Evolutionary conservation across 2,113 vertebrate genomes (phyloP).

Genomic region (Neodon shergylaensis): DNA sequence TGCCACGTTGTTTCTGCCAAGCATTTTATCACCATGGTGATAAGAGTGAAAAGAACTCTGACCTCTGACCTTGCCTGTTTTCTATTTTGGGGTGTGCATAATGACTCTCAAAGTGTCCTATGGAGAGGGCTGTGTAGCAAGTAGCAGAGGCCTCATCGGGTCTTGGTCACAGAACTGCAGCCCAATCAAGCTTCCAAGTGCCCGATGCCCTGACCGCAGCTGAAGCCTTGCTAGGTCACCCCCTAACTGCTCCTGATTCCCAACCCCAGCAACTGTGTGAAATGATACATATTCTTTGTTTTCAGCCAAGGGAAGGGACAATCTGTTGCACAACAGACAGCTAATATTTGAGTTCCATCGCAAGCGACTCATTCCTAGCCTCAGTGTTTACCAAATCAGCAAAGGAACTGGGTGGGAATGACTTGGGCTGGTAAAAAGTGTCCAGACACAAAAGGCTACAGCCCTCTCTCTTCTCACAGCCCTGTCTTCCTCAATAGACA

Average conservation of each 20-base stretch:
- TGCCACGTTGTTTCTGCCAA: too few species aligned
- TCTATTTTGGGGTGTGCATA: not conserved
- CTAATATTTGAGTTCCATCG: not conserved
- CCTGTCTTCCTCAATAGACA: not conserved
- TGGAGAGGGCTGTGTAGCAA: not conserved
- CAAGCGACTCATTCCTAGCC: not conserved
- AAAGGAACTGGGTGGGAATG: not conserved
- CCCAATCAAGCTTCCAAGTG: not conserved
- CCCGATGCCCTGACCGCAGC: not conserved
- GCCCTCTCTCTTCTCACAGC: not conserved
- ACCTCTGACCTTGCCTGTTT: not conserved
- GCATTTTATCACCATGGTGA: not conserved
- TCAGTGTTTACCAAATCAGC: not conserved
- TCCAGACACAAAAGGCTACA: not conserved
- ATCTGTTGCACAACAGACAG: not conserved
- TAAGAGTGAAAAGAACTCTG: not conserved
- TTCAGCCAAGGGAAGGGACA: not conserved
- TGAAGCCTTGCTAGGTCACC: not conserved
- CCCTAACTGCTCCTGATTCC: not conserved
- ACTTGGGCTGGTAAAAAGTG: not conserved
- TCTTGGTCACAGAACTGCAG: not conserved
- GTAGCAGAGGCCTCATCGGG: not conserved
- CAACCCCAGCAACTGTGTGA: not conserved
- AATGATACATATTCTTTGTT: not conserved
- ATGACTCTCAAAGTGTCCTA: not conserved